Base-by-base conservation (phyloP, 2,888 invertebrate species). In the Temnothorax rugatulus region DNA sequence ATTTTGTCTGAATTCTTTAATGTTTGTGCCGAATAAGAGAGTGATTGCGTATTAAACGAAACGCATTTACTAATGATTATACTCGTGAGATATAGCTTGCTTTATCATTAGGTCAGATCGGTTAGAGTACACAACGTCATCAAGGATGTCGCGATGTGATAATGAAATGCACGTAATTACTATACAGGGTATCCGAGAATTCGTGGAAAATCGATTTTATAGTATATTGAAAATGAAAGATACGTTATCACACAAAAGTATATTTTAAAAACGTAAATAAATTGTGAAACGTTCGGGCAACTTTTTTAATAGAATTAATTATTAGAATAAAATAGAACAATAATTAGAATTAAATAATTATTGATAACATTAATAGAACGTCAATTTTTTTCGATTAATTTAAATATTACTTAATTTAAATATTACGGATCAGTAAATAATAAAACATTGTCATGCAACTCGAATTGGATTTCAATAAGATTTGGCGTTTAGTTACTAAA, bases 81-180 rank as follows among this genome's bases (percentile, higher is more conserved):
- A 29, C 29, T 29, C 21, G 13, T 64, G 21, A 41, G 41, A 64
- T 64, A 25, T 44, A 44, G 41, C 44, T 64, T 64, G 21, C 64
- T 21, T 4, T 15, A n/a, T 64, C 64, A 41, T 64, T 44, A 64
- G 64, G 64, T 64, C 64, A 64, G 7, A 64, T 41, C 63, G 41
- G 64, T 64, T 64, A 64, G 41, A 44, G 13, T 21, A 21, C 1
- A 5, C 25, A 44, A 64, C 1, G 41, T 64, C 21, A 64, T 21
- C 21, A 64, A 64, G 7, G 15, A 64, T 64, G 25, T 64, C 21
- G 3, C 41, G 44, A 44, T 41, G 64, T 64, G 64, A 41, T 64
- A 64, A 44, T 25, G 41, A 44, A 41, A 64, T 1, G 7, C 3
- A 44, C 8, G 4, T 25, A 25, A 64, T 21, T 59, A 29, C 41